These are phyloP conservation scores for Ephydatia muelleri DNA, from an alignment of 37 sponge, comb jelly and placozoan species.

Conservation along the genomic window DNA sequence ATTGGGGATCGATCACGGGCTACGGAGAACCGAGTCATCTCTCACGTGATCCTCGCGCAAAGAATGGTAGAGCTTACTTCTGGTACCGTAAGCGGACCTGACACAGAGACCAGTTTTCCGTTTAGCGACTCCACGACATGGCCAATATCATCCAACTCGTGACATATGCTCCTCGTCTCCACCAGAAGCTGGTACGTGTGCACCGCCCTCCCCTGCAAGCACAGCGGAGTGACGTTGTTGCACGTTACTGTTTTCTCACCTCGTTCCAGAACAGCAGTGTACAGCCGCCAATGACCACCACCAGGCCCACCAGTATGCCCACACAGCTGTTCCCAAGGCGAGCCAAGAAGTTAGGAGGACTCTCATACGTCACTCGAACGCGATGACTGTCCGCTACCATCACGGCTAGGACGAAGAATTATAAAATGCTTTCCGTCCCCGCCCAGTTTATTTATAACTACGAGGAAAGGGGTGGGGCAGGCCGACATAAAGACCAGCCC, in stretches of 20 bases:
- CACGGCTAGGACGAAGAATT: too few relatives aligned
- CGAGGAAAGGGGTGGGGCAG: too few relatives aligned
- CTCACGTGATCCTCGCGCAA: not conserved
- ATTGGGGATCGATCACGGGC: conserved; percentile 23
- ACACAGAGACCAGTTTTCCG: conserved; percentile 41
- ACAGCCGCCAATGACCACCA: conserved; percentile 21
- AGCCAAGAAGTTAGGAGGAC: conserved; percentile 37
- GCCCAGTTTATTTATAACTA: too few relatives aligned
- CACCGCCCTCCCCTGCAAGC: conserved; percentile 50
- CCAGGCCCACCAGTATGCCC: conserved; percentile 29
- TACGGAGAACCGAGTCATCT: not conserved
- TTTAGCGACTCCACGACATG: conserved; percentile 5
- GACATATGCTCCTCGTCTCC: conserved; percentile 30
- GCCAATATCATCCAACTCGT: not conserved
- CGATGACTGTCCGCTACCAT: conserved; percentile 1
- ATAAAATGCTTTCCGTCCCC: too few relatives aligned
- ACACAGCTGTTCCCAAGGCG: conserved; percentile 16
- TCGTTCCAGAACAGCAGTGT: conserved; percentile 55
- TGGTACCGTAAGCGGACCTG: conserved; percentile 12
- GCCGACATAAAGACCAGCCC: too few relatives aligned
- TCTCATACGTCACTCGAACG: conserved; percentile 22
- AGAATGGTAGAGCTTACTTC: conserved; percentile 8
- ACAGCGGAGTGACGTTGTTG: not conserved
- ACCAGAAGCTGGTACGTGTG: conserved; percentile 42
- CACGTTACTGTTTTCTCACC: not conserved